These are phyloP conservation scores for Diplolepis rosae DNA, from an alignment of 2,888 invertebrate species.

Conservation along the genomic window DNA sequence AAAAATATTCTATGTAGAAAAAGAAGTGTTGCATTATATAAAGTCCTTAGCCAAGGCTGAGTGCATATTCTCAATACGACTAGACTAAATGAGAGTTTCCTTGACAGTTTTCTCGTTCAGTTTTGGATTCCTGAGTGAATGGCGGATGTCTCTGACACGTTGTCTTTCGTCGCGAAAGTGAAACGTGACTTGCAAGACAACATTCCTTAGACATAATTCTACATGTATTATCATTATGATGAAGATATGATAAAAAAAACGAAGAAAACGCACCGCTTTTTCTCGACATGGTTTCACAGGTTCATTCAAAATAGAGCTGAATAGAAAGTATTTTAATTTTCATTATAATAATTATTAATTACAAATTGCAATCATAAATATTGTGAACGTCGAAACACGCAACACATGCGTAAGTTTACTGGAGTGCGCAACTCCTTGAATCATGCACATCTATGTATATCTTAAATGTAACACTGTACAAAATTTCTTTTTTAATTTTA, in stretches of 20 bases:
- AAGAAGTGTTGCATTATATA: neutral
- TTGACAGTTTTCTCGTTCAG: neutral
- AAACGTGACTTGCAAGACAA: constrained; percentile 45
- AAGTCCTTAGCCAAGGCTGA: neutral
- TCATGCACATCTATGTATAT: too few relatives aligned
- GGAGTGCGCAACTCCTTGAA: too few relatives aligned
- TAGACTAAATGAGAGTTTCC: neutral
- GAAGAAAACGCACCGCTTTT: neutral
- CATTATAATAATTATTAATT: too few relatives aligned
- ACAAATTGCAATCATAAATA: neutral
- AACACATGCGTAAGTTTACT: too few relatives aligned
- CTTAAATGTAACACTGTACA: too few relatives aligned
- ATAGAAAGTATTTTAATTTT: neutral
- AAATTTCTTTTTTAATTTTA: too few relatives aligned
- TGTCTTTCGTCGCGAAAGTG: constrained; percentile 49
- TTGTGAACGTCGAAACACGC: too few relatives aligned
- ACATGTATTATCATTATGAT: constrained; percentile 37
- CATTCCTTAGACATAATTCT: constrained; percentile 42
- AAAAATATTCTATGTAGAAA: neutral
- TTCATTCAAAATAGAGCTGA: neutral
- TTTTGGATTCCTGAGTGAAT: neutral
- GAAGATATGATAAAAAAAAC: neutral
- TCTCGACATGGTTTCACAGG: neutral
- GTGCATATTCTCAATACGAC: neutral
- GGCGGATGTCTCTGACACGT: neutral